Conservation (phyloP, 1,140 invertebrate genomes). For the Ylistrum balloti region DNA sequence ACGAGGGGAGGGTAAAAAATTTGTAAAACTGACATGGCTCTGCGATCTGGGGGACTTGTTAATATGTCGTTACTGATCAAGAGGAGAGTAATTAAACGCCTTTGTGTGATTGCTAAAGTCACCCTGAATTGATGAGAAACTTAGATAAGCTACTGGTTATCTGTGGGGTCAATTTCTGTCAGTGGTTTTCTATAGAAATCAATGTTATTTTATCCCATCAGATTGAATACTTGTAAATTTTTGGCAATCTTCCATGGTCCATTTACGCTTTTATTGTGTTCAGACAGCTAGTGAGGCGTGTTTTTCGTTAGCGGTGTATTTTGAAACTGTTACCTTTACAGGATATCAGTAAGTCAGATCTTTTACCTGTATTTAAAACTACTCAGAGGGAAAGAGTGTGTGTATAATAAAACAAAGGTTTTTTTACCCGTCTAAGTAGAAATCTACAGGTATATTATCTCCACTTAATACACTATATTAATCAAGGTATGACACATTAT, state of each 20-base stretch:
- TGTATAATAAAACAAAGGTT: neutral
- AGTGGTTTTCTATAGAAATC: conserved; percentile 19
- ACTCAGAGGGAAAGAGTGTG: conserved; percentile 21
- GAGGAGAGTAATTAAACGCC: conserved; percentile 24
- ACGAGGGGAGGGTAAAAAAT: conserved; percentile 4
- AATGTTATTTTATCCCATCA: conserved; percentile 40
- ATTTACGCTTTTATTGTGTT: conserved; percentile 29
- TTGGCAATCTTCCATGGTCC: conserved; percentile 37
- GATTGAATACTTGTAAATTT: conserved; percentile 36
- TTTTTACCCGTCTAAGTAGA: conserved; percentile 7
- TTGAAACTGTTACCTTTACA: conserved; percentile 39
- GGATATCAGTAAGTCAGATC: neutral
- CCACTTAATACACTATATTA: neutral
- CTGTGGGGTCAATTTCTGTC: conserved; percentile 9
- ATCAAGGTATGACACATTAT: neutral
- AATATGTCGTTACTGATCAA: neutral
- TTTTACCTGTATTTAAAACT: neutral
- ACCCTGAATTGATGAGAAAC: conserved; percentile 8
- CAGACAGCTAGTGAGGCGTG: conserved; percentile 17
- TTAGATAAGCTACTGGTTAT: neutral
- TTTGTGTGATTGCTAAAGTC: conserved; percentile 12
- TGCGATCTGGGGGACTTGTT: neutral
- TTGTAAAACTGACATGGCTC: neutral
- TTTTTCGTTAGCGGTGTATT: conserved; percentile 22
- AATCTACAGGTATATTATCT: conserved; percentile 29